These are phyloP conservation scores for Callyntrura sp. DNA, from an alignment of 2,888 invertebrate genomes.

Conservation along the genomic window DNA sequence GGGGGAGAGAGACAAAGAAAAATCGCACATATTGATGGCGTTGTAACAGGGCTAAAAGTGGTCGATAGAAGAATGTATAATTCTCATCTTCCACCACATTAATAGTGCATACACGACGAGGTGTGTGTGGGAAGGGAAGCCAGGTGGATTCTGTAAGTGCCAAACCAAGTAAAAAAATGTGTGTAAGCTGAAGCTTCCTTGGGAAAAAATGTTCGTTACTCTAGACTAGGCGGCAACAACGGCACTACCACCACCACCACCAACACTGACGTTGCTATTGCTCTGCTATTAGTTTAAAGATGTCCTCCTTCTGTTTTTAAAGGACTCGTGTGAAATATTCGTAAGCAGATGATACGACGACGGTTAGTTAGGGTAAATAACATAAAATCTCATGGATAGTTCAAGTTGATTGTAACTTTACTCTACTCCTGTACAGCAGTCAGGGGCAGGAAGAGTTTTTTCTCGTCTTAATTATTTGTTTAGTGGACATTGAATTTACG, in stretches of 20 bases:
- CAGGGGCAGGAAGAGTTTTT: no score
- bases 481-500: background rate
- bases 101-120: no score
- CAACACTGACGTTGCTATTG: background rate
- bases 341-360: background rate
- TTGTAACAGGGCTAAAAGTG: background rate
- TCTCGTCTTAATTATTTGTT: background rate
- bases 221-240: background rate
- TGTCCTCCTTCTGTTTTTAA: background rate
- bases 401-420: no score
- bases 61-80: no score
- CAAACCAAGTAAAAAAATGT: no score
- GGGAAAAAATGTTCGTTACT: background rate
- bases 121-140: no score
- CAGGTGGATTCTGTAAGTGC: no score
- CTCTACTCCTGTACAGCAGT: no score
- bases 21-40: background rate
- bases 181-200: no score
- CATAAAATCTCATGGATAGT: no score
- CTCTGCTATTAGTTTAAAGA: no score
- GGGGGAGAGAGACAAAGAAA: background rate
- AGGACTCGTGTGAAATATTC: conserved; percentile 24
- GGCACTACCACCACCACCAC: background rate
- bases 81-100: no score
- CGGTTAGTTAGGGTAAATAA: background rate